Percentiles rank a stretch among this genome's conserved stretches.
phyloP scores from a whole-genome alignment of 2,797 vertebrate genomes.

The Sarcophilus harrisii region DNA sequence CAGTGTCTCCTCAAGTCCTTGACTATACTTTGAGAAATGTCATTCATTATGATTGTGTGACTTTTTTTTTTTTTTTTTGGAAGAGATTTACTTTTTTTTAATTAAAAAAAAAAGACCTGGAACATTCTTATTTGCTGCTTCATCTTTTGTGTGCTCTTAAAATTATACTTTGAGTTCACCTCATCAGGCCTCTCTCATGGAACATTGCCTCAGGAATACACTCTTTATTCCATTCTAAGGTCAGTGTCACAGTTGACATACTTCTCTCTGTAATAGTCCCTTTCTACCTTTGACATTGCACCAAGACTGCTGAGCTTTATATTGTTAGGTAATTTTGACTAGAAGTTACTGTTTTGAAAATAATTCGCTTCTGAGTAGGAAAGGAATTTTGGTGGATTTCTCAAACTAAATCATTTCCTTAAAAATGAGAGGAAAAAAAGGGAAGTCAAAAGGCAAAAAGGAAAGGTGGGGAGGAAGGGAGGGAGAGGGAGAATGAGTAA shows the following conservation, averaged over 20 bases:
- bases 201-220: not conserved
- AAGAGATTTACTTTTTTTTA: not conserved
- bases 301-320: not conserved
- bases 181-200: not conserved
- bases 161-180: not conserved
- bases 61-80: slow-evolving; percentile 14
- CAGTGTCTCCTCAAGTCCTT: not conserved
- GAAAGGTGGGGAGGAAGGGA: too few species aligned
- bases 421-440: too few species aligned
- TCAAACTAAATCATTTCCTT: not conserved
- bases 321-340: not conserved
- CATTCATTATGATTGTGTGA: not conserved
- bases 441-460: too few species aligned
- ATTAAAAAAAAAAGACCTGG: not conserved
- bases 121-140: not conserved
- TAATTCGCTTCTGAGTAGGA: not conserved
- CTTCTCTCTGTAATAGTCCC: not conserved
- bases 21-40: not conserved
- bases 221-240: not conserved
- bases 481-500: too few species aligned
- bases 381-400: not conserved
- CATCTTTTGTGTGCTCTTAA: not conserved
- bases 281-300: slow-evolving; percentile 10
- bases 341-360: not conserved
- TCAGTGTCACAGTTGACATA: not conserved